Evolutionary conservation across 2,888 invertebrate genomes (phyloP), one percentile per base, ranked within the genome.

Genomic region (Crocallis elinguaria): DNA sequence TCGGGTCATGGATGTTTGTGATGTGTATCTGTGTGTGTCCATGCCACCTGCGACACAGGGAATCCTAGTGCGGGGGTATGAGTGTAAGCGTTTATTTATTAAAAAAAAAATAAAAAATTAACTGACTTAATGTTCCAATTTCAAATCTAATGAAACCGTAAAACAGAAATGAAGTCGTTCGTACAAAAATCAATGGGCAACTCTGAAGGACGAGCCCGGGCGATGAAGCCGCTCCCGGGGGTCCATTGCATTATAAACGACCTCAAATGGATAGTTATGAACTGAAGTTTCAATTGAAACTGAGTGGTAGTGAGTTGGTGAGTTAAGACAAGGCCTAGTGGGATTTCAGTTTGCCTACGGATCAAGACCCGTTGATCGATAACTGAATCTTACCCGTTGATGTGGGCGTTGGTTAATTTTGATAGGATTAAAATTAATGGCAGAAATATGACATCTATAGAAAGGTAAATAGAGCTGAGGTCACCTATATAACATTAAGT

Each of bases 181-280:
- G 27, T 27, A 19, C 23, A 43, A 17, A 16, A 14, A 21, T 30
- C 23, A 43, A 44, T 16, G 23, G 37, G n/a, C 30, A 23, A 12
- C 17, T 42, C 27, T 37, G 41, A 46, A 54, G 48, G 48, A 43
- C 35, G 32, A 5, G 9, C 43, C 42, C 38, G 38, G 32, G 23
- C 48, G 32, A 9, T 33, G 25, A 42, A 23, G 48, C 29, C 25
- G 2, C n/a, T 42, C 48, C 49, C 48, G 7, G 33, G 43, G 30
- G 33, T 14, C 41, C 39, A 13, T 21, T 36, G 46, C 46, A 48
- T 39, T 43, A 37, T 42, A 33, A 36, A 52, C 30, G 43, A 30
- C 37, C 36, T 29, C 21, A 32, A 17, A 33, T 27, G 27, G 39
- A 36, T 33, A 49, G 36, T 45, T 29, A 29, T 19, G 6, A 13